Evolutionary conservation across 2,888 invertebrate species (phyloP).

Genomic region (Lithophane ornitopus): DNA sequence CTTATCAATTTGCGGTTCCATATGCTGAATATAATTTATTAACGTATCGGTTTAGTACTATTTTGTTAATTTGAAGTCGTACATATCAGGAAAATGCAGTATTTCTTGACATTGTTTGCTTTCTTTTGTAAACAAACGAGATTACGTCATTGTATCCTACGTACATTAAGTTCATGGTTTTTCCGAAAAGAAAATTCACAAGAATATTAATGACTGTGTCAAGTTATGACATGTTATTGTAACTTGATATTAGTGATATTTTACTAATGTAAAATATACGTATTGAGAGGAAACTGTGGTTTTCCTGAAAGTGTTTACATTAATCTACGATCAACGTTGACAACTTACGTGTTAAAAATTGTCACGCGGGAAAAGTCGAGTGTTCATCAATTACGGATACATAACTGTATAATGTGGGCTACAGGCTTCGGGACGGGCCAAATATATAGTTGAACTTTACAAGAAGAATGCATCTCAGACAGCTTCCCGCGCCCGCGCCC

Average conservation of each 20-base stretch:
- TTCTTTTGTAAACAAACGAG: constrained; percentile 9
- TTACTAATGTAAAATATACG: constrained; percentile 18
- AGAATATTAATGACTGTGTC: constrained; percentile 16
- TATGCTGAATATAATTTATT: constrained; percentile 21
- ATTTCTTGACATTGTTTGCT: constrained; percentile 18
- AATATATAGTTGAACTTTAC: constrained; percentile 90
- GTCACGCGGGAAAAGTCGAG: constrained; percentile 60
- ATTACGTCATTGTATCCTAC: constrained; percentile 15
- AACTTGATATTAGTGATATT: constrained; percentile 30
- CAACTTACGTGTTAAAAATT: constrained; percentile 27
- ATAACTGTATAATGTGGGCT: constrained; percentile 82
- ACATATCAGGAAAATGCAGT: constrained; percentile 18
- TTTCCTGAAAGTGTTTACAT: constrained; percentile 46
- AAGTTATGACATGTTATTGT: constrained; percentile 11
- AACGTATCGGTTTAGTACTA: constrained; percentile 15
- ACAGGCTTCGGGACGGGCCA: constrained; percentile 80
- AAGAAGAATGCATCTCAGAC: constrained; percentile 90
- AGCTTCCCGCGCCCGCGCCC: constrained; percentile 87
- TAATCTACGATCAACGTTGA: constrained; percentile 2
- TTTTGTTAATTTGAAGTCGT: constrained; percentile 25
- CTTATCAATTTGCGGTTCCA: constrained; percentile 19
- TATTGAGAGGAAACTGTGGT: constrained; percentile 35
- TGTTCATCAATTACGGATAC: constrained; percentile 71
- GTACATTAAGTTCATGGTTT: constrained; percentile 15
- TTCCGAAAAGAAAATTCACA: constrained; percentile 35